Evolutionary conservation across 2,797 vertebrate genomes (phyloP), one percentile per base, ranked within the genome.

Genomic region (Melanogrammus aeglefinus): DNA sequence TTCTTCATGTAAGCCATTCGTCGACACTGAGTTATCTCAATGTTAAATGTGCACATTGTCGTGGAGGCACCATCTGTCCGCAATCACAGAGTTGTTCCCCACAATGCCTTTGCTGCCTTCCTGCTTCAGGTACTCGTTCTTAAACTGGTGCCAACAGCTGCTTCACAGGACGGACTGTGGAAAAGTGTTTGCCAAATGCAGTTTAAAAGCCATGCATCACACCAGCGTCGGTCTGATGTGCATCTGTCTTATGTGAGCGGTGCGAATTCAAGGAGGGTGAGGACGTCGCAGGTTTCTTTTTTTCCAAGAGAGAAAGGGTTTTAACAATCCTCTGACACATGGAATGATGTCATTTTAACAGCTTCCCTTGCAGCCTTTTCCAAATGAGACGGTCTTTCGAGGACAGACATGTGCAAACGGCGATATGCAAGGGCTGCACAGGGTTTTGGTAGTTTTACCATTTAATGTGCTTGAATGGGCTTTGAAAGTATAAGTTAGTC

Each of bases 131-230:
- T 84, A 75, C 74, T 70, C 63, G 73, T 81, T 31, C 75, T 82
- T 78, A 38, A 71, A 78, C 73, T 77, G 80, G 44, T 71, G 38
- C 76, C 73, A 69, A 77, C 73, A 78, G 81, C 80, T 80, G 74
- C 71, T 57, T 74, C 72, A 78, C 77, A 73, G 74, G 77, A 44
- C 47, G 57, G 78, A 74, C 73, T 83, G 76, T 77, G 74, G 38
- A 70, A 72, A 21, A 18, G 38, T 12, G 41, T 10, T n/a, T 39
- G 51, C 75, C 79, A 80, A 79, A 78, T 79, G 78, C 38, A 8
- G 14, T 87, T 84, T 84, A 76, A 79, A 82, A 82, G 75, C 84
- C 76, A 78, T 83, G 51, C 77, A 76, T 83, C 79, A 74, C 80
- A 66, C 79, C 69, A 39, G 76, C 75, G 24, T 78, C 79, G 86